Evolutionary conservation across 1,140 invertebrate species (phyloP), one percentile per base, ranked within the genome.

Genomic region (Caenorhabditis latens): DNA sequence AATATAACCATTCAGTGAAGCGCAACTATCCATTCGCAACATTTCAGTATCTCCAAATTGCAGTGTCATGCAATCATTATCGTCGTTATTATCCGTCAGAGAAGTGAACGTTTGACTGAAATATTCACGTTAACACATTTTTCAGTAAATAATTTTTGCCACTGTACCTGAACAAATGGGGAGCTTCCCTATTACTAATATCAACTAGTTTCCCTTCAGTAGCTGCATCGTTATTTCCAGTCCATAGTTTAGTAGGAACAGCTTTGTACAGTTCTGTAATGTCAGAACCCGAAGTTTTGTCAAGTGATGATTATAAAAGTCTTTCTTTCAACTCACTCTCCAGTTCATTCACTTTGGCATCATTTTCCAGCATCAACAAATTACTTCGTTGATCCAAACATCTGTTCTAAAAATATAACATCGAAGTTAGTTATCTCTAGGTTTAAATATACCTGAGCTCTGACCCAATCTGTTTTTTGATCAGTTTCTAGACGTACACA

Each of bases 321-420:
- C 40, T 9, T 71, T 43, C 19, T 4, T 11, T 4, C 71, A 8
- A 75, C 67, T 57, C 8, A 85, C 84, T 43, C 32, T 71, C 50
- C 19, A 67, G 46, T n/a, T 53, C 53, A 9, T 53, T 79, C 3
- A 21, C 42, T 40, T 85, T 67, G 0, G 11, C 48, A 57, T 57
- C 42, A 0, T 21, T 32, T 4, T 63, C 24, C 1, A 85, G 13
- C 13, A 19, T 53, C 16, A 79, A 2, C 9, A 85, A 16, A 43
- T 85, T 85, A 19, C 63, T 50, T 40, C 67, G 65, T 32, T 85
- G 84, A 53, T 85, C 63, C 46, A 67, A 32, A 40, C 84, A 85
- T 75, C 67, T 0, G 7, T 53, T 75, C 84, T 84, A 19, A 84
- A 84, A 83, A 48, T 7, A 53, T 21, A 53, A 14, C n/a, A 79